Evolutionary conservation across 2,797 vertebrate species (phyloP).

Genomic region (Lepilemur septentrionalis): DNA sequence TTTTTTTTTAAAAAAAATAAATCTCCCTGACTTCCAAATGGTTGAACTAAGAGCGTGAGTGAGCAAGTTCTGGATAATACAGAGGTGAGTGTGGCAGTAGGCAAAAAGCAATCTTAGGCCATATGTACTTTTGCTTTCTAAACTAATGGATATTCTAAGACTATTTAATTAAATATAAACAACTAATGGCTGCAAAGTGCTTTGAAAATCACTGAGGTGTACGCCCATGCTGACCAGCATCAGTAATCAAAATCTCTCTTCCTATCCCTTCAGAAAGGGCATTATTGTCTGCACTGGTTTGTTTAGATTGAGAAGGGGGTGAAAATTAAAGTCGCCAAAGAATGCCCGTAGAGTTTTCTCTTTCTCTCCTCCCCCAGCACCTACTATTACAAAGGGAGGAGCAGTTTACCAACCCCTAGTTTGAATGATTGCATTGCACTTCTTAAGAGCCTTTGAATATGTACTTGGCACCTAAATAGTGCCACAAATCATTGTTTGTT

Average conservation of each 20-base stretch:
- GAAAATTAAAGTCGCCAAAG: not conserved
- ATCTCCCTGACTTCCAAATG: not conserved
- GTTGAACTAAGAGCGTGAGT: not conserved
- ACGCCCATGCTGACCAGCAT: not conserved
- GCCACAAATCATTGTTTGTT: not conserved
- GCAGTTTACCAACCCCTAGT: not conserved
- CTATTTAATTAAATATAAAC: conserved; percentile 42
- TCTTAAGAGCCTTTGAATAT: not conserved
- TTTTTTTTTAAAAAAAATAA: not conserved
- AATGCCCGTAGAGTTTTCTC: not conserved
- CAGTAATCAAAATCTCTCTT: conserved; percentile 4
- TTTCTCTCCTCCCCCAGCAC: not conserved
- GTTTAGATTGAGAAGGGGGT: not conserved
- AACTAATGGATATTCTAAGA: not conserved
- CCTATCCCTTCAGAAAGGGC: not conserved
- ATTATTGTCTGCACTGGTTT: not conserved
- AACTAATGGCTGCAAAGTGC: conserved; percentile 30
- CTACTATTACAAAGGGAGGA: not conserved
- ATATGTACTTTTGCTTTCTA: conserved; percentile 20
- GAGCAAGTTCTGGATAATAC: not conserved
- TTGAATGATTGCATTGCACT: not conserved
- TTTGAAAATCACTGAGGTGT: not conserved
- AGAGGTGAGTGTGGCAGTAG: not conserved
- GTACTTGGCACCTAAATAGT: not conserved
- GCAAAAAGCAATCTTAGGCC: not conserved